Evolutionary conservation across 2,113 vertebrate genomes (phyloP).

Genomic region (Pantherophis guttatus): DNA sequence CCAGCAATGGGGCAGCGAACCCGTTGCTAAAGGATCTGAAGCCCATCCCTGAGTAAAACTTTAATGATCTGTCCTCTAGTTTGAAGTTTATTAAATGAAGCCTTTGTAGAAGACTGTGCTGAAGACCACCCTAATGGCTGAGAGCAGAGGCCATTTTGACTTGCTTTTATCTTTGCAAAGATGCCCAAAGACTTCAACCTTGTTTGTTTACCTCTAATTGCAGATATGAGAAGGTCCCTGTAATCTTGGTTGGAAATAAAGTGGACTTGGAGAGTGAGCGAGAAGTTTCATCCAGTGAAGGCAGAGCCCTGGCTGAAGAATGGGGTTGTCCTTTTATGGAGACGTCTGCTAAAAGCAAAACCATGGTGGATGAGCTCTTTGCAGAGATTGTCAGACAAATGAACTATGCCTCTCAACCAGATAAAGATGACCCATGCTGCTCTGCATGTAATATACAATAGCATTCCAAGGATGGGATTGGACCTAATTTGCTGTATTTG

Average conservation of each 20-base stretch:
- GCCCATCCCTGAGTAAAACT: neutral
- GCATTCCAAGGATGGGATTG: conserved; percentile 61
- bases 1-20: no score
- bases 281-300: conserved; percentile 91
- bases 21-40: no score
- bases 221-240: conserved; percentile 98
- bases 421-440: conserved; percentile 98
- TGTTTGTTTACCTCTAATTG: conserved; percentile 30
- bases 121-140: neutral
- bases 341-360: conserved; percentile 98
- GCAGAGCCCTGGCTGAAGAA: conserved; percentile 93
- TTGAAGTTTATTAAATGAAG: neutral
- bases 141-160: neutral
- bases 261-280: conserved; percentile 97
- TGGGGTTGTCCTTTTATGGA: conserved; percentile 99
- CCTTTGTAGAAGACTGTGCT: neutral
- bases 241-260: conserved; percentile 98
- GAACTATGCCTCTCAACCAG: conserved; percentile 98
- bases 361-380: conserved; percentile 99
- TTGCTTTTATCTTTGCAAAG: neutral
- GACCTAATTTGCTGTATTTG: conserved; percentile 42
- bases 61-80: neutral
- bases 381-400: conserved; percentile 98
- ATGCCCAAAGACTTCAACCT: neutral
- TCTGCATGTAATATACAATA: conserved; percentile 99